Base-by-base conservation (phyloP, 2,888 invertebrate genomes). In the Leuctra nigra region DNA sequence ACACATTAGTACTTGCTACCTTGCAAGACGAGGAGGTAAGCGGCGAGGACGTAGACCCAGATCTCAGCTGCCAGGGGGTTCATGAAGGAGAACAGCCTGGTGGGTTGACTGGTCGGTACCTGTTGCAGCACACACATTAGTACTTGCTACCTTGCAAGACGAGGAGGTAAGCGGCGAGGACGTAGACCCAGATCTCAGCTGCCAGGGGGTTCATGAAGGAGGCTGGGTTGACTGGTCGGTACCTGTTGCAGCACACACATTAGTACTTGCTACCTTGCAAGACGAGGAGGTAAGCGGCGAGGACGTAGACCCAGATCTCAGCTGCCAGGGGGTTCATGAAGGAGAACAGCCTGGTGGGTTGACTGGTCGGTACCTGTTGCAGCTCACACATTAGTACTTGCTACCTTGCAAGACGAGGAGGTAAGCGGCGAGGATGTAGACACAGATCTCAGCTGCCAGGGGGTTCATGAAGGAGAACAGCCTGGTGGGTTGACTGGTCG, bases 81-180 rank as follows among this genome's bases (percentile, higher is more conserved):
- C 75, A 97, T 86, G 78, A 97, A 97, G 68, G 93, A 93, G 80
- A 97, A 98, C 60, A 86, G 83, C 64, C 87, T 81, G 47, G 87
- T 91, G 54, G 87, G 92, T 73, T 87, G 91, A 57, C 84, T 94
- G 64, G 87, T 29, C 7, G 29, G 29, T 6, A 29, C 29, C 29
- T n/a, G n/a, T n/a, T n/a, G n/a, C n/a, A n/a, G n/a, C n/a, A n/a
- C n/a, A n/a, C n/a, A n/a, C n/a, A n/a, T n/a, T n/a, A n/a, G n/a
- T n/a, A n/a, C n/a, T n/a, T n/a, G 29, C 7, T 29, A 11, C 29
- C 6, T 29, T 29, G 92, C n/a, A n/a, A n/a, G n/a, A n/a, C n/a
- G n/a, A n/a, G n/a, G n/a, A n/a, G n/a, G n/a, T n/a, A n/a, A n/a
- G n/a, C n/a, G n/a, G n/a, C n/a, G n/a, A n/a, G n/a, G n/a, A n/a